These are phyloP conservation scores for Metellina segmentata DNA, from an alignment of 2,888 invertebrate species.

Conservation along the genomic window DNA sequence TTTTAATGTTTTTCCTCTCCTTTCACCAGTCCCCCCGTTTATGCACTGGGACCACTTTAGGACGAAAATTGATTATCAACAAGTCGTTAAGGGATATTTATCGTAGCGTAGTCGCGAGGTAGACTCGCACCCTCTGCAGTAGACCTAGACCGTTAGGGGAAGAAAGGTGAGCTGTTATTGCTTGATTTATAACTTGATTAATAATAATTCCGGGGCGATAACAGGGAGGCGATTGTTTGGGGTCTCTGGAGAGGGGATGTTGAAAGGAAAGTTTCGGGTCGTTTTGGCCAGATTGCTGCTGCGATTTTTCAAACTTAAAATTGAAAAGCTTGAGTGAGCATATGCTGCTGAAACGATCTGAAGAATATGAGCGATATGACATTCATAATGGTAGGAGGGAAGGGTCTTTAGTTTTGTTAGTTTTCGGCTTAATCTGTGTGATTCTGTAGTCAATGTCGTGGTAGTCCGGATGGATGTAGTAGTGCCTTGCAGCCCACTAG, in stretches of 20 bases:
- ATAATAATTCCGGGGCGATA: constrained; percentile 14
- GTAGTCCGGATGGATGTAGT: no score
- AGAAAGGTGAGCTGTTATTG: constrained; percentile 25
- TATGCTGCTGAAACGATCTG: no score
- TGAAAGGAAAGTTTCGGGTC: not conserved
- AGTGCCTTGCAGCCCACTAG: no score
- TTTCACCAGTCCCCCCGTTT: constrained; percentile 30
- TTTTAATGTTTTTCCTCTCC: constrained; percentile 62
- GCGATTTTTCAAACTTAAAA: no score
- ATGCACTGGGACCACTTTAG: constrained; percentile 21
- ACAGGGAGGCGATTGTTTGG: not conserved
- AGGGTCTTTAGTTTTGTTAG: no score
- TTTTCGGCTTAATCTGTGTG: no score
- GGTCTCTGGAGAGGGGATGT: constrained; percentile 1
- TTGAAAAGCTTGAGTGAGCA: no score
- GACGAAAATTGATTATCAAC: constrained; percentile 73
- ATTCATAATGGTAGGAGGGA: no score
- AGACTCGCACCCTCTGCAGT: not conserved
- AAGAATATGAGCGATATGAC: no score
- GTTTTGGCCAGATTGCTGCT: not conserved
- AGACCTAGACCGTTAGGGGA: constrained; percentile 32
- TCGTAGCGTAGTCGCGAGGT: constrained; percentile 7
- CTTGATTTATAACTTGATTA: constrained; percentile 66
- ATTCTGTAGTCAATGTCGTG: no score
- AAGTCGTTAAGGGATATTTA: constrained; percentile 75